Base-by-base conservation (phyloP, 2,888 invertebrate species). In the Microchrysa polita region DNA sequence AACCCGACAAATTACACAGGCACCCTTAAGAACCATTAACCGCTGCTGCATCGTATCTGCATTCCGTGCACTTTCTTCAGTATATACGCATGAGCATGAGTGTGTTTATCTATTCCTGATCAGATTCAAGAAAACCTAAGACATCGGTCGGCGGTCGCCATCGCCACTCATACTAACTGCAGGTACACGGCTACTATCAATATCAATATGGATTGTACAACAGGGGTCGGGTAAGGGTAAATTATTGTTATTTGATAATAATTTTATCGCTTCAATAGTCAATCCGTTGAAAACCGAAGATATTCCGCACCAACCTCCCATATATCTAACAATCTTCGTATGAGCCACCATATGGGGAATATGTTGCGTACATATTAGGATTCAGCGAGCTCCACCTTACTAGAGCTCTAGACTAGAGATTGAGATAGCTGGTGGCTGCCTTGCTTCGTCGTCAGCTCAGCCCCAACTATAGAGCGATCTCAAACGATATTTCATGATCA, bases 401-500 rank as follows among this genome's bases (percentile, higher is more conserved):
- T 4, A 22, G 23, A 23, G 34, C 12, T 40, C 40, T 40, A 34
- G 18, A 7, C n/a, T n/a, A 16, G 40, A 40, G 40, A n/a, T 42
- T 40, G 61, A 61, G 61, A 42, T n/a, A 42, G 40, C 23, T 14
- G 40, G 42, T 18, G 7, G 14, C 7, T 34, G 23, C 60, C n/a
- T n/a, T n/a, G n/a, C n/a, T n/a, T n/a, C n/a, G n/a, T n/a, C 60
- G n/a, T 60, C 63, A 40, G 44, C 48, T 20, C 65, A 65, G 27
- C 44, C 22, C n/a, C 48, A 22, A 65, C 14, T 48, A 4, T 4
- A 48, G 48, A 5, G 48, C 48, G 27, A 34, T 34, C 27, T 34
- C 27, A 34, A 48, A n/a, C 48, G n/a, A 18, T 16, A 65, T n/a
- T 65, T 48, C 48, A 65, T 34, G 22, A 65, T 65, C 48, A 20